phyloP scores from a whole-genome alignment of 1,140 invertebrate species.

The Artemia franciscana region DNA sequence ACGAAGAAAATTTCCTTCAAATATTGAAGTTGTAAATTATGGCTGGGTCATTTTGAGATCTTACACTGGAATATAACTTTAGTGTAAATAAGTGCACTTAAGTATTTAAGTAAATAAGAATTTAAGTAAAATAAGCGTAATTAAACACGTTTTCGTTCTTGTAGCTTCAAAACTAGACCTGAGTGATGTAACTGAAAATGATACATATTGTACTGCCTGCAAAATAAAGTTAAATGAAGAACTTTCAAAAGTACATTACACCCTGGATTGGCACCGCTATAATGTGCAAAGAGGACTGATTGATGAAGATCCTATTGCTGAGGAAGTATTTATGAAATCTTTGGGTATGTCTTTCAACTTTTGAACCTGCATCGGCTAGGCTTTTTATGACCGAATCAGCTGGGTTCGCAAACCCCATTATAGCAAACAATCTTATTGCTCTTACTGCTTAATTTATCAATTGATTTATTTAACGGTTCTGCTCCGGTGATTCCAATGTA shows the following conservation, averaged over 20 bases:
- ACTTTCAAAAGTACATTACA: slow-evolving; percentile 32
- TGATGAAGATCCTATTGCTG: slow-evolving; percentile 27
- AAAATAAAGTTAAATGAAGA: slow-evolving; percentile 8
- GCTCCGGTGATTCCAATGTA: neutral
- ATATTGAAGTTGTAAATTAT: no score
- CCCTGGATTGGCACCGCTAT: slow-evolving; percentile 43
- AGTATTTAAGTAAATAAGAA: no score
- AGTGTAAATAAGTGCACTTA: no score
- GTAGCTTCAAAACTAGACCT: no score
- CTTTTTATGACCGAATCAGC: neutral
- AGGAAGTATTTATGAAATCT: slow-evolving; percentile 25
- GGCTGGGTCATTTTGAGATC: no score
- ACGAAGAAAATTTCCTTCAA: no score
- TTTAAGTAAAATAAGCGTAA: no score
- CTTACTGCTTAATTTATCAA: neutral
- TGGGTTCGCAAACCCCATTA: neutral
- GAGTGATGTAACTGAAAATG: no score
- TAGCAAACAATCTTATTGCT: neutral
- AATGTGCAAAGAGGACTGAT: slow-evolving; percentile 39
- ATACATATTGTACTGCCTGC: slow-evolving; percentile 12
- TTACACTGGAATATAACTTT: no score
- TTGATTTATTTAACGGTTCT: neutral
- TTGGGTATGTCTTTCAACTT: neutral
- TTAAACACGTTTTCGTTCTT: no score
- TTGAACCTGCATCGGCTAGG: neutral